Conservation (phyloP, 2,888 invertebrate genomes). For the Harpagoxenus sublaevis region DNA sequence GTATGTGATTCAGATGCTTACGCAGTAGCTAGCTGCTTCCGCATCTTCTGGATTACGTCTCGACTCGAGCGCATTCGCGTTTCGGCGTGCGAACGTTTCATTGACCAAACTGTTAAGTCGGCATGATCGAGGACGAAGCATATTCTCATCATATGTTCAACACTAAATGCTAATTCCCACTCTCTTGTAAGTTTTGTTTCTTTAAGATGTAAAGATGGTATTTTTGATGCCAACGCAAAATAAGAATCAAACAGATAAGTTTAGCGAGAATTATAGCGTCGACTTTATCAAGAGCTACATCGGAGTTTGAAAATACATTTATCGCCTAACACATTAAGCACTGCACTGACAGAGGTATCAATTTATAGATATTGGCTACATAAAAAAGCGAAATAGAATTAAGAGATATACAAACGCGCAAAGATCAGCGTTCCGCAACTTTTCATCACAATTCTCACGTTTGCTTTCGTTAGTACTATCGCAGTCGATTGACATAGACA, state of each 20-base stretch:
- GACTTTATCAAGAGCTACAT: not conserved
- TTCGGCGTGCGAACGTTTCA: not conserved
- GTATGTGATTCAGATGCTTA: constrained; percentile 57
- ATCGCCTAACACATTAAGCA: not conserved
- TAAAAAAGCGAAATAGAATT: not conserved
- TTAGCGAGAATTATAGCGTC: not conserved
- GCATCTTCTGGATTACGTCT: constrained; percentile 37
- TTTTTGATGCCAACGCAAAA: not conserved
- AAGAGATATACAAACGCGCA: not conserved
- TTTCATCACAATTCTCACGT: not conserved
- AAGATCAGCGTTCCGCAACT: not conserved
- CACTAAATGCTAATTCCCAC: not conserved
- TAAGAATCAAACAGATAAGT: not conserved
- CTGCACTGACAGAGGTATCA: not conserved
- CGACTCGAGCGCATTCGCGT: constrained; percentile 19
- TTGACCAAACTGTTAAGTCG: not conserved
- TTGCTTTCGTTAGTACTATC: not conserved
- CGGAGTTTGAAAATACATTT: not conserved
- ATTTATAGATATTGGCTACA: not conserved
- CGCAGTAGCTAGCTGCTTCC: constrained; percentile 58
- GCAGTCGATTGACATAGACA: not conserved
- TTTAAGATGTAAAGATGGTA: not conserved
- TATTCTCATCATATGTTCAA: not conserved
- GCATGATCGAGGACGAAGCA: too few species aligned
- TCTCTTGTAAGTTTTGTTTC: not conserved